phyloP scores from a whole-genome alignment of 1,140 invertebrate genomes.

The Leptinotarsa undecemlineata region DNA sequence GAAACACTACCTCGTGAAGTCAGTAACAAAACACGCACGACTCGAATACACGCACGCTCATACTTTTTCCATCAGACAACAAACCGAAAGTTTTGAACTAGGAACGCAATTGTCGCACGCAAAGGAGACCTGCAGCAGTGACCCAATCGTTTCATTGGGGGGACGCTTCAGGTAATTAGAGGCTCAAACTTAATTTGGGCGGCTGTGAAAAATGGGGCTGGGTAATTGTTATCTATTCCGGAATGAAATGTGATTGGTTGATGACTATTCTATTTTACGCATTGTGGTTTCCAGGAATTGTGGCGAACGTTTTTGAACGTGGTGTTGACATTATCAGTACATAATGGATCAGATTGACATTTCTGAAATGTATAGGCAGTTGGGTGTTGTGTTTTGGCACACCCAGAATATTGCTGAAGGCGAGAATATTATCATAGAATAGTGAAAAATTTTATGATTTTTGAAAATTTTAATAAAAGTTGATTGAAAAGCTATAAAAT shows the following conservation, averaged over 20 bases:
- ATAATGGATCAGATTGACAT: not conserved
- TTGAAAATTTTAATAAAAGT: too few species aligned
- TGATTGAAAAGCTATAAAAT: too few species aligned
- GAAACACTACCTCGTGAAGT: conserved; percentile 5
- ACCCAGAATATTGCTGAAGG: too few species aligned
- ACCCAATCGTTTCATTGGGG: not conserved
- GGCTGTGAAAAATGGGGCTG: not conserved
- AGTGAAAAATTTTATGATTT: too few species aligned
- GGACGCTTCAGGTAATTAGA: not conserved
- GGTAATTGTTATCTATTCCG: conserved; percentile 5
- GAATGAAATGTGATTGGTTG: not conserved
- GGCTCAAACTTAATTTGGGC: not conserved
- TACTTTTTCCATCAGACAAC: conserved; percentile 6
- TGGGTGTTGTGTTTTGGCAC: too few species aligned
- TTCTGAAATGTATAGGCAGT: not conserved
- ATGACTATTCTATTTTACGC: not conserved
- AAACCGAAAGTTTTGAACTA: not conserved
- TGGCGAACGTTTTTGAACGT: not conserved
- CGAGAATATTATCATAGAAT: too few species aligned
- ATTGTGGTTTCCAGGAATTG: not conserved
- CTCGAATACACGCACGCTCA: not conserved
- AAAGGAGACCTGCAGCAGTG: not conserved
- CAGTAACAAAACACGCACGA: conserved; percentile 5
- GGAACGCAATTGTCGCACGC: conserved; percentile 4
- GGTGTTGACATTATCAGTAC: not conserved